Evolutionary conservation across 2,113 vertebrate species (phyloP).

Genomic region (Hippocampus comes): DNA sequence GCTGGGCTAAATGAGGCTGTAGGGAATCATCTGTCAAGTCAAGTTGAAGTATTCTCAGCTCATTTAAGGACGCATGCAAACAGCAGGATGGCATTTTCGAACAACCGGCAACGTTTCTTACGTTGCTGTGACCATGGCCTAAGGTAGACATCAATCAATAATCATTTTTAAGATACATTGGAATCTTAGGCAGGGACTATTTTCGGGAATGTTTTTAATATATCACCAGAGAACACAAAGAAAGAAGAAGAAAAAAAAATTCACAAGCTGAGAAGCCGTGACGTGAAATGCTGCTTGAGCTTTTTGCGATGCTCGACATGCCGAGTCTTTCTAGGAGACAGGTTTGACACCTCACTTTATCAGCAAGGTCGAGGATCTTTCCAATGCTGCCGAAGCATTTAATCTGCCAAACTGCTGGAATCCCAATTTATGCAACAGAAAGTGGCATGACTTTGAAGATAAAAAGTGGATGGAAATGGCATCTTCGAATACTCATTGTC

Average conservation of each 20-base stretch:
- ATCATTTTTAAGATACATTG: neutral
- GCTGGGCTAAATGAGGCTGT: slow-evolving; percentile 45
- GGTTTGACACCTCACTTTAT: slow-evolving; percentile 36
- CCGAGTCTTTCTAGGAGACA: slow-evolving; percentile 17
- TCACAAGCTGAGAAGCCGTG: neutral
- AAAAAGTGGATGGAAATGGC: slow-evolving; percentile 46
- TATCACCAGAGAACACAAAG: neutral
- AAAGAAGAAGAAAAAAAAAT: neutral
- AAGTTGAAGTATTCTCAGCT: slow-evolving; percentile 27
- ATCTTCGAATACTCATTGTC: slow-evolving; percentile 50
- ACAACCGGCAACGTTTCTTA: slow-evolving; percentile 24
- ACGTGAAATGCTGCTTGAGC: slow-evolving; percentile 18
- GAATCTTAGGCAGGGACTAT: neutral
- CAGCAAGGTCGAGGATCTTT: slow-evolving; percentile 50
- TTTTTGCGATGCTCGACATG: neutral
- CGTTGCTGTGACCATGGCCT: slow-evolving; percentile 38
- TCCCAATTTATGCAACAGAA: slow-evolving; percentile 49
- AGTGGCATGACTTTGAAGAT: slow-evolving; percentile 49
- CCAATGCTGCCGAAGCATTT: slow-evolving; percentile 21
- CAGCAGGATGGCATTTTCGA: slow-evolving; percentile 26
- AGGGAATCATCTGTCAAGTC: slow-evolving; percentile 24
- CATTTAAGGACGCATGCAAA: slow-evolving; percentile 48
- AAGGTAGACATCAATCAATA: slow-evolving; percentile 4
- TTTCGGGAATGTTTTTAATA: neutral
- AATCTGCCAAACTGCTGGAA: slow-evolving; percentile 45